Conservation (phyloP, 64 coral and sea anemone genomes). For the Platygyra sinensis region DNA sequence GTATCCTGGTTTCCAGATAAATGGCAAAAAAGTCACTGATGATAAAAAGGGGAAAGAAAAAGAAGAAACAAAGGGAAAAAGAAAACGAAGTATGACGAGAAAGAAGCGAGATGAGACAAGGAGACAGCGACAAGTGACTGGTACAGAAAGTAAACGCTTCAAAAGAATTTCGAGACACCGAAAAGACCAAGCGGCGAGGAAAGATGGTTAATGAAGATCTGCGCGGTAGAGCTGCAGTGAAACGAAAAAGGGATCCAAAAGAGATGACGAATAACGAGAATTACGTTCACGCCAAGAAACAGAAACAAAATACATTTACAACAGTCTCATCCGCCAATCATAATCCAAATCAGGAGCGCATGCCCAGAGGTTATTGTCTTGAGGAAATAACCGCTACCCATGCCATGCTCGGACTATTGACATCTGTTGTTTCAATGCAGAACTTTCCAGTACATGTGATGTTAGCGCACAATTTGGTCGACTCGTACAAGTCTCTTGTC, state of each 20-base stretch:
- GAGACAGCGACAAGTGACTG: not conserved
- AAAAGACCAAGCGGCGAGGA: not conserved
- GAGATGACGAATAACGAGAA: not conserved
- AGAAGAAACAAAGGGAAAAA: not conserved
- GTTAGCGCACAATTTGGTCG: not conserved
- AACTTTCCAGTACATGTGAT: not conserved
- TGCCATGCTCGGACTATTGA: not conserved
- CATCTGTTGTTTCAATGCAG: not conserved
- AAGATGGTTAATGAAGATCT: not conserved
- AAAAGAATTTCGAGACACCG: not conserved
- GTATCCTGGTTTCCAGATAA: not conserved
- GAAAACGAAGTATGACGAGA: not conserved
- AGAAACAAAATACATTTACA: not conserved
- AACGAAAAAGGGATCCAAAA: not conserved
- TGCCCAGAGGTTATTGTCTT: not conserved
- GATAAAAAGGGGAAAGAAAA: not conserved
- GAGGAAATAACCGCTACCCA: not conserved
- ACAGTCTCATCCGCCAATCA: not conserved
- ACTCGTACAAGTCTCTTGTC: not conserved
- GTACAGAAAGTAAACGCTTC: no score
- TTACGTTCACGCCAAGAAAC: not conserved
- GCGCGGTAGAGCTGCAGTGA: not conserved
- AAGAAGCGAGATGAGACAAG: not conserved
- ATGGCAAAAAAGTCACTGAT: not conserved
- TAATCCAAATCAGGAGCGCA: not conserved